These are phyloP conservation scores for Delia radicum DNA, from an alignment of 1,140 invertebrate genomes.

Conservation along the genomic window DNA sequence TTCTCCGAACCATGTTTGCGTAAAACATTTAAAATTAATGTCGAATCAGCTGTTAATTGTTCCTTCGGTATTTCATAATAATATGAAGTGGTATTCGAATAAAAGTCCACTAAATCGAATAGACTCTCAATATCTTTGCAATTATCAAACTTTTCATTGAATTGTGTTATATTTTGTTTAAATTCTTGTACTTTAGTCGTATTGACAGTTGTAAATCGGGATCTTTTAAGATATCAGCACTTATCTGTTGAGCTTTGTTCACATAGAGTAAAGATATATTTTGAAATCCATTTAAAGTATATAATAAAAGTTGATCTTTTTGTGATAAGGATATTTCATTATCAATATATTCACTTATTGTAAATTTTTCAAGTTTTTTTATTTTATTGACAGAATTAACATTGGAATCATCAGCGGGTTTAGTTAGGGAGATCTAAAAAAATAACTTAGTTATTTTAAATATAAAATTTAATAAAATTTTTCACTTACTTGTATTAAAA, in stretches of 20 bases:
- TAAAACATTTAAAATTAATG: neutral
- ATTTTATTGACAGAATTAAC: too few species aligned
- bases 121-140: neutral
- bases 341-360: too few species aligned
- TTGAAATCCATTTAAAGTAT: neutral
- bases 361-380: too few species aligned
- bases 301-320: neutral
- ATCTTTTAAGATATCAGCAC: neutral
- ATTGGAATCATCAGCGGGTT: too few species aligned
- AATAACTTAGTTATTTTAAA: too few species aligned
- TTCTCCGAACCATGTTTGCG: constrained; percentile 6
- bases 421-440: too few species aligned
- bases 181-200: neutral
- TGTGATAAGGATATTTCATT: neutral
- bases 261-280: neutral
- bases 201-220: neutral
- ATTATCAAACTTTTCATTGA: neutral
- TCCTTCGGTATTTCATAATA: neutral
- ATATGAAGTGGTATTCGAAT: constrained; percentile 5
- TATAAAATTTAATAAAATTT: too few species aligned
- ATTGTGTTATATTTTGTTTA: neutral
- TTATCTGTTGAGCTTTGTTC: neutral
- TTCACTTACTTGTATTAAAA: too few species aligned
- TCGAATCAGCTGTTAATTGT: neutral
- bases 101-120: constrained; percentile 3